Percentiles rank a stretch among this genome's conserved stretches.
These are phyloP conservation scores for Caenorhabditis doughertyi DNA, from an alignment of 2,888 invertebrate genomes.

Conservation along the genomic window DNA sequence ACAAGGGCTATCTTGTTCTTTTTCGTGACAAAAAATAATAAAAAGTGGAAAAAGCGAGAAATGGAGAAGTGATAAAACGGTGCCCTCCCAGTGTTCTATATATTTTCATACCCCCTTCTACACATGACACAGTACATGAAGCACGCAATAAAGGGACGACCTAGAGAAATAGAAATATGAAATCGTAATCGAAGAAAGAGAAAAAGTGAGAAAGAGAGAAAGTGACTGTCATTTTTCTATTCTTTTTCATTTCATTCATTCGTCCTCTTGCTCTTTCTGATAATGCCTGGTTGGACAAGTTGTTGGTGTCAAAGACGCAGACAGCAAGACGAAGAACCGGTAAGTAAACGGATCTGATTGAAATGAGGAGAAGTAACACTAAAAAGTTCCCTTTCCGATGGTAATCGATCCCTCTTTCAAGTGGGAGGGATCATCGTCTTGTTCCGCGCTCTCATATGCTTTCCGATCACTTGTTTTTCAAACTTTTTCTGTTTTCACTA, in stretches of 20 bases:
- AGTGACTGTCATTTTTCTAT: constrained; percentile 15
- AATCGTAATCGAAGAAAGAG: constrained; percentile 48
- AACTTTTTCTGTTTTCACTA: background rate
- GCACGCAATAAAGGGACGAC: background rate
- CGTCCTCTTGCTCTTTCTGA: constrained; percentile 45
- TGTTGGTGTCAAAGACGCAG: constrained; percentile 61
- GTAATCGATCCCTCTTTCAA: constrained; percentile 55
- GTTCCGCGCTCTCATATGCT: constrained; percentile 13
- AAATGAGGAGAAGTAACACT: constrained; percentile 9
- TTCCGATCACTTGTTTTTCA: constrained; percentile 41
- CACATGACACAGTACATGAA: constrained; percentile 46
- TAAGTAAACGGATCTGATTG: constrained; percentile 58
- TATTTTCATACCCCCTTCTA: background rate
- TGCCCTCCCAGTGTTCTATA: constrained; percentile 34
- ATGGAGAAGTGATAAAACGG: constrained; percentile 46
- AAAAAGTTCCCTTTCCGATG: constrained; percentile 52
- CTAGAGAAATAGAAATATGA: constrained; percentile 12
- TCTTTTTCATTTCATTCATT: constrained; percentile 26
- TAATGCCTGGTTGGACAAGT: constrained; percentile 52
- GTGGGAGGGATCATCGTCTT: constrained; percentile 15
- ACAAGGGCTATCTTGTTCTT: constrained; percentile 3
- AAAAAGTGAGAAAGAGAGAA: background rate
- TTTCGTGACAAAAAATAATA: constrained; percentile 9
- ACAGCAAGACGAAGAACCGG: constrained; percentile 39
- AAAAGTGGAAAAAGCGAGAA: constrained; percentile 15